A percentile compares a stretch with the other conserved stretches of the same genome.
phyloP scores from a whole-genome alignment of 2,888 invertebrate genomes.

The Drosophila atroscutellata region DNA sequence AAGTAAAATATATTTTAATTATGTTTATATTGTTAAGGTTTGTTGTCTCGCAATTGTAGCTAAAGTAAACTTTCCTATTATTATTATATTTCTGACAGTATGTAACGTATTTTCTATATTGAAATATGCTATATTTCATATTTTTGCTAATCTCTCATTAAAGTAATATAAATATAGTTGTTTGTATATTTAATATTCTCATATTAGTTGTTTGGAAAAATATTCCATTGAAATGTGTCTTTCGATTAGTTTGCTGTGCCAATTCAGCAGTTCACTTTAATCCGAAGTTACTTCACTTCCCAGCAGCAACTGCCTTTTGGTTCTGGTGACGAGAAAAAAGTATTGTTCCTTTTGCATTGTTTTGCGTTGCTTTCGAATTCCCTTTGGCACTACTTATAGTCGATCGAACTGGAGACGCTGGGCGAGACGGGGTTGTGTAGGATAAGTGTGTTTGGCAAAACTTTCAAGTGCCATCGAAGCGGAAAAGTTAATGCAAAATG shows the following conservation, averaged over 20 bases:
- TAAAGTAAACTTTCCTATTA: background rate
- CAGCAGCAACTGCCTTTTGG: background rate
- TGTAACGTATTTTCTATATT: background rate
- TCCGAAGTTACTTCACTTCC: background rate
- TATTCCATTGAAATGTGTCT: background rate
- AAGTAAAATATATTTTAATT: too few species aligned
- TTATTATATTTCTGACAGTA: background rate
- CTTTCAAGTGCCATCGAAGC: conserved; percentile 62
- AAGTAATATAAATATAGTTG: background rate
- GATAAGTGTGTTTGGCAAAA: conserved; percentile 59
- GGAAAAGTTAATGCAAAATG: conserved; percentile 56
- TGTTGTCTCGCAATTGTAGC: background rate
- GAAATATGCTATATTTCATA: background rate
- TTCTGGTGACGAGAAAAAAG: conserved; percentile 22
- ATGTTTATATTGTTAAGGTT: background rate
- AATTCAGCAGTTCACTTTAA: background rate
- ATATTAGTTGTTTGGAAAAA: background rate
- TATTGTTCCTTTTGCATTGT: conserved; percentile 33
- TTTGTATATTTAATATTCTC: background rate
- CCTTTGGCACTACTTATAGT: conserved; percentile 44
- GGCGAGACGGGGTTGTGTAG: background rate
- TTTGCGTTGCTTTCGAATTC: conserved; percentile 18
- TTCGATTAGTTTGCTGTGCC: background rate
- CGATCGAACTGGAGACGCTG: conserved; percentile 53
- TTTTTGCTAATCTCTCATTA: background rate